Conservation (phyloP, 2,113 vertebrate genomes). For the Pelecanus crispus region DNA sequence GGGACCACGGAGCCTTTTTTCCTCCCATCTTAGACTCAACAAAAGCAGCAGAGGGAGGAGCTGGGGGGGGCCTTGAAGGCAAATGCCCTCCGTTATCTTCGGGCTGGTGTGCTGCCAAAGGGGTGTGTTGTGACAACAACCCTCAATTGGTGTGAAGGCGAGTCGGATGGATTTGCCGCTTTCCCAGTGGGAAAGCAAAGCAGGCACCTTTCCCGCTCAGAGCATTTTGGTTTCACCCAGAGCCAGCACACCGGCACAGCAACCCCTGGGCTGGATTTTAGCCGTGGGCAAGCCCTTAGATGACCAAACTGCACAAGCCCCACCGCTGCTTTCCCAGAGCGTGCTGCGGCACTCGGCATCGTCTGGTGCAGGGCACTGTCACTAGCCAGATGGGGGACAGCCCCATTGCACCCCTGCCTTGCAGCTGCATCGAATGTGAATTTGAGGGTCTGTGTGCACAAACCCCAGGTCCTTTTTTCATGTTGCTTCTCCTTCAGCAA, state of each 20-base stretch:
- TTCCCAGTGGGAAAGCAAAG: constrained; percentile 18
- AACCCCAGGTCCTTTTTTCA: not conserved
- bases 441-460: not conserved
- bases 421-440: not conserved
- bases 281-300: not conserved
- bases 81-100: not conserved
- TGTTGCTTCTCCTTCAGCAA: not conserved
- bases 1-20: not conserved
- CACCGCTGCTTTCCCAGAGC: fast-evolving
- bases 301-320: not conserved
- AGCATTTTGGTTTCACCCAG: not conserved
- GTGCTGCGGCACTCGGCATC: fast-evolving
- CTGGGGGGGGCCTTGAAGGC: not conserved
- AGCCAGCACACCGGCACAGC: fast-evolving
- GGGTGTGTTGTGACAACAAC: not conserved
- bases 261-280: not conserved
- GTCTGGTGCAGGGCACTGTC: fast-evolving
- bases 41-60: not conserved
- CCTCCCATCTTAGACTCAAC: not conserved
- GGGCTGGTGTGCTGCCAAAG: not conserved
- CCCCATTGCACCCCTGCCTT: not conserved
- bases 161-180: not conserved
- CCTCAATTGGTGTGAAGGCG: not conserved
- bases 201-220: not conserved
- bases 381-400: not conserved